Evolutionary conservation across 2,888 invertebrate species (phyloP), one percentile per base, ranked within the genome.

Genomic region (Dynastes tityus): DNA sequence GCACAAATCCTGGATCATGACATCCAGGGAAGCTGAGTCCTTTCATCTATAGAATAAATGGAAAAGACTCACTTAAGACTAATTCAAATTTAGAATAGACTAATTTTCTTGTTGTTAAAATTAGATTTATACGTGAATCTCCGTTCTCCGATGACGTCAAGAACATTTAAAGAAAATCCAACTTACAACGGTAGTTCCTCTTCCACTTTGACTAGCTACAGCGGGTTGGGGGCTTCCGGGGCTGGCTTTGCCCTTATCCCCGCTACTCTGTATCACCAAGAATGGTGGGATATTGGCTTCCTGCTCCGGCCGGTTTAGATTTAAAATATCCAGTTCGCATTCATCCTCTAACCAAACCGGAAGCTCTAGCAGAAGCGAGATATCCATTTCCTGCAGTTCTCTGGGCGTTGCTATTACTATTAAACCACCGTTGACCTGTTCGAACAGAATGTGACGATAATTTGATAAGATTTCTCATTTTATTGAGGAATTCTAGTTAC

Each of bases 381-480:
- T 97, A 89, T 99, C 98, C 93, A 99, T 95, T 90, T 99, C 99
- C 87, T 99, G 98, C 11, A 99, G 94, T 89, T 99, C 99, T 78
- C 98, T 94, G 0, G 97, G 96, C 65, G 98, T 99, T 5, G 98
- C 97, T 83, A 99, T 92, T 0, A 98, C 96, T 83, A 99, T 92
- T 81, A 96, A 90, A 51, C 97, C 96, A 75, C 93, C 92, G 83
- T 94, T 94, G 22, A 95, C 93, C 94, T 95, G 83, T 0, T 78
- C 82, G 80, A 76, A 78, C 80, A 74, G 61, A 45, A 58, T 64
- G 49, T 37, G 37, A 49, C 64, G 49, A 40, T 65, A 51, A 51
- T 58, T 58, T 58, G 32, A 22, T 63, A 53, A 40, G 5, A 55
- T 55, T n/a, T 55, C n/a, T n/a, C 55, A 22, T 55, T 55, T 55